Evolutionary conservation across 92 coral and sea anemone species (phyloP), one percentile per base, ranked within the genome.

Genomic region (Umimayanthus kanabou): DNA sequence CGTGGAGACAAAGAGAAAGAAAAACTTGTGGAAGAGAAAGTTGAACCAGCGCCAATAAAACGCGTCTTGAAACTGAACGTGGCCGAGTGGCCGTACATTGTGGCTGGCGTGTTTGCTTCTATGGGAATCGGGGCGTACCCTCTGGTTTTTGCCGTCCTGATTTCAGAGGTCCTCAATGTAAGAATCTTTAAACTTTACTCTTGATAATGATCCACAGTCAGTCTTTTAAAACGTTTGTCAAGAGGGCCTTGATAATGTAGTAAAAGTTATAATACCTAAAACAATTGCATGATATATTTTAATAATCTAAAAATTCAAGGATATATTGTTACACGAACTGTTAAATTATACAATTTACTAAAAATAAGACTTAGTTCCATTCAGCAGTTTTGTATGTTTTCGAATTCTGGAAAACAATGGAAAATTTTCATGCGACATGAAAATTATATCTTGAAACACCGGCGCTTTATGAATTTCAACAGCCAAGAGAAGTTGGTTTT

Each of bases 1-100:
- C 14, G 0, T 23, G 75, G 29, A 25, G 33, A 75, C 13, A 85
- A 77, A n/a, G 10, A 45, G 40, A 10, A 14, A 39, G 92, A 87
- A 53, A 80, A 86, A 42, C 39, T 81, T 61, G 74, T 77, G 42
- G 92, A 90, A 53, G 92, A 90, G 45, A 11, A 81, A 33, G 88
- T 90, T 13, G 88, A 90, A 81, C 90, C 92, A 14, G 92, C 92
- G 25, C 76, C 92, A 65, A 80, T 75, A 18, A 42, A 76, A 82
- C 75, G 92, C 40, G 74, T 90, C 43, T 57, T 90, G n/a, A 90
- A 67, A 50, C 73, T 90, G 81, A 90, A 89, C 79, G 81, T 81
- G 66, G 15, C 90, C 30, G 92, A 90, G 82, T 90, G 92, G 92
- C 92, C 80, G 47, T 87, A 87, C 75, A 86, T 90, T 45, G 69